Evolutionary conservation across 37 sponge, comb jelly and placozoan species (phyloP).

Genomic region (Spongilla lacustris): DNA sequence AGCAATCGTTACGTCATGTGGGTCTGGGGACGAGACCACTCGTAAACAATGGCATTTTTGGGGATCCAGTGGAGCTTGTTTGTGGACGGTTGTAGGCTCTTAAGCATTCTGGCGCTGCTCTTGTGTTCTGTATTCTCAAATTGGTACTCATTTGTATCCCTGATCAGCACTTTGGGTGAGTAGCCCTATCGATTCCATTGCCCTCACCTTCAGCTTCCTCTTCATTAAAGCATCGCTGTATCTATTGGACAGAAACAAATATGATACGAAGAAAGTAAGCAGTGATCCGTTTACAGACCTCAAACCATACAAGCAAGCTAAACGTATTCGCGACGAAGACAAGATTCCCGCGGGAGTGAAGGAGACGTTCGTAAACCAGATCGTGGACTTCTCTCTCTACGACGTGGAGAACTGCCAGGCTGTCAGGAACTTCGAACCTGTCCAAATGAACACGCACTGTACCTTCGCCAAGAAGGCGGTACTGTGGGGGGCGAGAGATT

Average conservation of each 20-base stretch:
- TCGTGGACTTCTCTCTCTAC: constrained; percentile 59
- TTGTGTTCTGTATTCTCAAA: constrained; percentile 54
- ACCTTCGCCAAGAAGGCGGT: constrained; percentile 72
- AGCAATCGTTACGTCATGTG: too few relatives aligned
- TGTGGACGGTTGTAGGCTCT: constrained; percentile 57
- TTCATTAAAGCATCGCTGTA: constrained; percentile 51
- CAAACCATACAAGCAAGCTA: constrained; percentile 52
- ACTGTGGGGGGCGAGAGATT: constrained; percentile 78
- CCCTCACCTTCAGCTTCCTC: too few relatives aligned
- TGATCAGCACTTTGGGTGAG: constrained; percentile 56
- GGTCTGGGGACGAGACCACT: too few relatives aligned
- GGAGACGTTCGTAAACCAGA: constrained; percentile 41
- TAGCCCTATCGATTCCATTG: neutral
- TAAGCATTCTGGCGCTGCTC: constrained; percentile 48
- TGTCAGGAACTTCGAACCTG: constrained; percentile 65
- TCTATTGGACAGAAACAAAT: constrained; percentile 48
- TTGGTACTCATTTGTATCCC: constrained; percentile 58
- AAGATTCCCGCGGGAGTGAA: constrained; percentile 28
- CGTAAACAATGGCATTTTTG: too few relatives aligned
- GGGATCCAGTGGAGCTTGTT: constrained; percentile 50
- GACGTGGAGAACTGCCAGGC: constrained; percentile 65
- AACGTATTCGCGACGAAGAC: constrained; percentile 37
- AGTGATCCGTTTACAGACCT: neutral
- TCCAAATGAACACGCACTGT: constrained; percentile 77
- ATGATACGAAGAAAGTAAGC: neutral